Percentiles rank a stretch among this genome's conserved stretches.
Evolutionary conservation across 1,140 invertebrate species (phyloP).

Genomic region (Thaumetopoea pityocampa): DNA sequence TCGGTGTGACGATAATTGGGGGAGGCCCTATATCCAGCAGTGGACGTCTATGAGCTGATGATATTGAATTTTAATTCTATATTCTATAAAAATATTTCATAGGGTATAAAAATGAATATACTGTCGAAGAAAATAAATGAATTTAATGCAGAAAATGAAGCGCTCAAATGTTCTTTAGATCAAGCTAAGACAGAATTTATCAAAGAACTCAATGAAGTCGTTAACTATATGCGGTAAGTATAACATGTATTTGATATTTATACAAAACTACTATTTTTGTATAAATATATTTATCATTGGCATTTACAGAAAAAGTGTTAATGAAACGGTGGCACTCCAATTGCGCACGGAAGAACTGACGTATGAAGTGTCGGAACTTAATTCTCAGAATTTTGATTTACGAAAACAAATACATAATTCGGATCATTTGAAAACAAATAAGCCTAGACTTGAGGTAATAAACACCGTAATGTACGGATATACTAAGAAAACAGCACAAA

Average conservation of each 20-base stretch:
- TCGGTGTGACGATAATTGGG: too few relatives aligned
- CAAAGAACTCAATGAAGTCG: conserved; percentile 38
- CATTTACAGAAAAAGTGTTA: conserved; percentile 41
- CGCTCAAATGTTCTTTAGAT: conserved; percentile 36
- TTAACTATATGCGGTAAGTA: conserved; percentile 42
- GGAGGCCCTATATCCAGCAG: too few relatives aligned
- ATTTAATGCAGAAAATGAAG: conserved; percentile 55
- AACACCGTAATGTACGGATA: not conserved
- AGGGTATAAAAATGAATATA: conserved; percentile 37
- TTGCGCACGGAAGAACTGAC: conserved; percentile 42
- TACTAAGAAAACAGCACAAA: too few relatives aligned
- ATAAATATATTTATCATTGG: conserved; percentile 7
- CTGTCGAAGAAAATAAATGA: conserved; percentile 53
- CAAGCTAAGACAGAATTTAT: conserved; percentile 41
- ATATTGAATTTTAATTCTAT: too few relatives aligned
- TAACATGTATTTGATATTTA: not conserved
- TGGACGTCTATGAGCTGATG: too few relatives aligned
- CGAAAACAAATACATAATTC: conserved; percentile 41
- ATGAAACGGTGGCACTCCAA: conserved; percentile 41
- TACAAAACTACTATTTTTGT: not conserved
- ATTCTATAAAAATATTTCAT: conserved; percentile 7
- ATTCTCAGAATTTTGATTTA: conserved; percentile 43
- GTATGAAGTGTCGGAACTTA: conserved; percentile 38
- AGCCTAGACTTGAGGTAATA: conserved; percentile 41
- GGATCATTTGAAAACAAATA: conserved; percentile 37